Percentiles rank a stretch among this genome's conserved stretches.
phyloP scores from a whole-genome alignment of 2,888 invertebrate genomes.

The Leucophenga montana region DNA sequence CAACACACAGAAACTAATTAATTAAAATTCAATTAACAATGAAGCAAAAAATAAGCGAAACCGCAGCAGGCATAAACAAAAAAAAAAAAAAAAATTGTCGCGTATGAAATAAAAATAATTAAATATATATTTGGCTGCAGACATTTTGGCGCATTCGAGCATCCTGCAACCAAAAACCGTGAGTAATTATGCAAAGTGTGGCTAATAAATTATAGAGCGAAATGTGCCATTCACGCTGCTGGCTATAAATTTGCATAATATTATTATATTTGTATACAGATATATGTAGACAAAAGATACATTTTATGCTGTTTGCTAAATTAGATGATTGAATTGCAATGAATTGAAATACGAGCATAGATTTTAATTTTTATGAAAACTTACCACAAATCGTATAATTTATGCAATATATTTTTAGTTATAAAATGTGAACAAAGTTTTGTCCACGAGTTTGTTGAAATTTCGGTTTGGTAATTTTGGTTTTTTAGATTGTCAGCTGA shows the following conservation, averaged over 20 bases:
- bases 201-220: conserved; percentile 5
- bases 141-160: no score
- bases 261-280: no score
- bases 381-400: conserved; percentile 24
- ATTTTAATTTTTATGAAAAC: background rate
- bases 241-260: no score
- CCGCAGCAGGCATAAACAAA: conserved; percentile 29
- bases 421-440: background rate
- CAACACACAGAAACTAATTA: conserved; percentile 51
- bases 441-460: background rate
- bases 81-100: background rate
- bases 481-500: background rate
- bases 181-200: conserved; percentile 13
- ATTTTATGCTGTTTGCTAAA: no score
- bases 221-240: no score
- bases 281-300: no score
- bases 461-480: background rate
- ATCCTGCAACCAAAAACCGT: background rate
- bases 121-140: background rate
- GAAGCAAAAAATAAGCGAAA: conserved; percentile 16
- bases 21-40: conserved; percentile 51
- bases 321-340: no score
- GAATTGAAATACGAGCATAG: no score
- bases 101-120: background rate
- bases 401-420: background rate